Base-by-base conservation (phyloP, 2,797 vertebrate species). In the Lithobates sylvaticus region DNA sequence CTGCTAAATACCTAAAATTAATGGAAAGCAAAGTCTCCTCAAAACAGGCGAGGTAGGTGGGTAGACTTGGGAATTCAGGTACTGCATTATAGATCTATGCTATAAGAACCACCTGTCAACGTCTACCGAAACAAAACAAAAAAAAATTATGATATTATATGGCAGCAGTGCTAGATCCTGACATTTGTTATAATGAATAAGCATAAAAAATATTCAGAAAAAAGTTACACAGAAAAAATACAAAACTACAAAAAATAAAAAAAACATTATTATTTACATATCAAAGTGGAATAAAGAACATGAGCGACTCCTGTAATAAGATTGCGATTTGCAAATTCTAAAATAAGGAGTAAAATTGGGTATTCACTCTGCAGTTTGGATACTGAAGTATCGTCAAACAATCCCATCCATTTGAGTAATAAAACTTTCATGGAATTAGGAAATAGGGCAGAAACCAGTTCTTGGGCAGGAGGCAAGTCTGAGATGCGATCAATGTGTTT, bases 241-340 rank as follows among this genome's bases (percentile, higher is more conserved):
- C 13, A 47, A 47, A 47, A 18, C 16, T 10, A 5, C 21, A 58
- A 6, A 58, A 32, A 21, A 23, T 23, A 61, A 61, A 23, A 61
- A 23, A 58, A 23, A 9, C 1, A 0, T n/a, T 23, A 10, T 90
- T 92, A 96, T 90, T 94, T 96, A 88, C 93, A 95, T 89, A 96
- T 96, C 3, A 96, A 92, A 87, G 94, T 96, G 32, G 96, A 96
- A 83, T 96, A 96, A 10, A 96, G 91, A 44, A 96, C 96, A 74
- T 96, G 96, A 18, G 96, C 95, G 76, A 96, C 96, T 4, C 96
- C 96, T 0, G 96, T 96, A 72, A 96, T 96, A 58, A 96, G 95
- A 90, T 96, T 96, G 81, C 95, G 96, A 89, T 96, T 96, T 29
- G 95, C 96, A 85, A 96, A 96, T 88, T 96, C 96, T 0, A 96